Conservation (phyloP, 2,113 vertebrate species). For the Alectura lathami region DNA sequence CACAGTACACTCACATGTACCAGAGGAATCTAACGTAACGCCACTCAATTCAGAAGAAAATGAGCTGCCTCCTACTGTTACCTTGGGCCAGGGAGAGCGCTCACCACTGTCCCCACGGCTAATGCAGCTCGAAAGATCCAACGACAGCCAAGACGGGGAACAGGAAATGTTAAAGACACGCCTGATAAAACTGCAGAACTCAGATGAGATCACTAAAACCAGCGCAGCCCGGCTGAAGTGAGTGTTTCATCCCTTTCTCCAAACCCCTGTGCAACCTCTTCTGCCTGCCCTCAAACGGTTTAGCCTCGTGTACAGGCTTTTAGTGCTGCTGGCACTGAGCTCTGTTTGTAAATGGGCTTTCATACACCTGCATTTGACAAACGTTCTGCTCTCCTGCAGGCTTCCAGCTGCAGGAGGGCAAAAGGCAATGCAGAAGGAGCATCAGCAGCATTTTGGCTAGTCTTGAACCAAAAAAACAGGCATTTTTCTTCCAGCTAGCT, state of each 20-base stretch:
- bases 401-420: neutral
- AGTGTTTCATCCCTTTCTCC: neutral
- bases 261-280: neutral
- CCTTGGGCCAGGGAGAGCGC: neutral
- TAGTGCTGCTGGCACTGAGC: neutral
- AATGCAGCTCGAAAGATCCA: neutral
- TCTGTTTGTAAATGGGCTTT: neutral
- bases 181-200: neutral
- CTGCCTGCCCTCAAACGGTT: neutral
- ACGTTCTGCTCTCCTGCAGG: neutral
- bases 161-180: neutral
- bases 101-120: neutral
- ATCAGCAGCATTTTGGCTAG: neutral
- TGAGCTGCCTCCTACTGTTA: constrained; percentile 9
- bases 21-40: neutral
- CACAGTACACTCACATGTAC: neutral
- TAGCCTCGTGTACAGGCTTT: neutral
- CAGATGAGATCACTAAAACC: neutral
- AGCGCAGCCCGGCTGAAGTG: neutral
- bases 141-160: neutral
- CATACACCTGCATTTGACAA: neutral
- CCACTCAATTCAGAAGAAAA: constrained; percentile 13
- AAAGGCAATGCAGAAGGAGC: fast-evolving
- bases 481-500: neutral
- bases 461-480: neutral